A percentile compares a stretch with the other conserved stretches of the same genome.
phyloP scores from a whole-genome alignment of 2,888 invertebrate species.

The Caenorhabditis japonica region DNA sequence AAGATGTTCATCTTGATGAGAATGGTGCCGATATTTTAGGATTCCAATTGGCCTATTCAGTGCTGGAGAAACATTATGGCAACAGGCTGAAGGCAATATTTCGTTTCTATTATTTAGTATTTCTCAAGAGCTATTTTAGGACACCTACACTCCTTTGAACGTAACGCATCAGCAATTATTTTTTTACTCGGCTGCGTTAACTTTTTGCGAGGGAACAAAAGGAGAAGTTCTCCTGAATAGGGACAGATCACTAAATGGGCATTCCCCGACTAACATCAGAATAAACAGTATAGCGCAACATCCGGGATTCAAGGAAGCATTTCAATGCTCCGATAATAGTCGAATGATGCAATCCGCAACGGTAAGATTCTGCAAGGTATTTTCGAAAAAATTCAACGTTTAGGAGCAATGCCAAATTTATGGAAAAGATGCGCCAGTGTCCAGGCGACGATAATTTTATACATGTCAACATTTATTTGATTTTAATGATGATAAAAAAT shows the following conservation, averaged over 20 bases:
- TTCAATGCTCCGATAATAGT: slow-evolving; percentile 16
- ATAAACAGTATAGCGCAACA: slow-evolving; percentile 13
- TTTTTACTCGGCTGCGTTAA: background rate
- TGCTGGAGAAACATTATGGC: slow-evolving; percentile 2
- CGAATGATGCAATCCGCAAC: slow-evolving; percentile 24
- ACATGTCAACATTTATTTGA: no score
- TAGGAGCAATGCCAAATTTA: slow-evolving; percentile 22
- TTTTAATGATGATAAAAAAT: no score
- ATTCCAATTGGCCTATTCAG: background rate
- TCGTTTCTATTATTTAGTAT: background rate
- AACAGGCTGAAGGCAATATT: background rate
- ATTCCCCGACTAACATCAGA: slow-evolving; percentile 1
- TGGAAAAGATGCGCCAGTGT: slow-evolving; percentile 10
- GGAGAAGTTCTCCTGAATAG: no score
- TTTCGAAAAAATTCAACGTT: background rate
- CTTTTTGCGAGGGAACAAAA: background rate
- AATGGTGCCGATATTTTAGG: slow-evolving; percentile 1
- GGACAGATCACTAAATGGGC: no score
- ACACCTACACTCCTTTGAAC: background rate
- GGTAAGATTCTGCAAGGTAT: background rate
- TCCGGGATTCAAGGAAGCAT: slow-evolving; percentile 21
- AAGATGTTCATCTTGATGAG: background rate
- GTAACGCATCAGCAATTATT: slow-evolving; percentile 3
- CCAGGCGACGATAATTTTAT: background rate
- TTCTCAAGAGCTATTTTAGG: background rate